phyloP scores from a whole-genome alignment of 2,797 vertebrate genomes.

The Enteromius treurensis region DNA sequence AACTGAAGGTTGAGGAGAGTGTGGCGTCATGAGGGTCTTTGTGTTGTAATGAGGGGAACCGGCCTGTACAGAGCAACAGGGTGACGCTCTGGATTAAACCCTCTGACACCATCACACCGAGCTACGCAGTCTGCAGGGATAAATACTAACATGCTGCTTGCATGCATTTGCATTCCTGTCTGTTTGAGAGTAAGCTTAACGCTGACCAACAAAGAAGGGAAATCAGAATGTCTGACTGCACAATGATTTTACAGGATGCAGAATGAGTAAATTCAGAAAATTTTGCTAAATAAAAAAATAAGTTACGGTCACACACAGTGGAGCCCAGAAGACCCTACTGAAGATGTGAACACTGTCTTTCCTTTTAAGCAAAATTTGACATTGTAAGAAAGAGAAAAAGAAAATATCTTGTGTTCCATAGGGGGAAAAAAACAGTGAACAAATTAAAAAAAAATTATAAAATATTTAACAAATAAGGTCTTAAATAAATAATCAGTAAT shows the following conservation, averaged over 20 bases:
- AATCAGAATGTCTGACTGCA: constrained; percentile 2
- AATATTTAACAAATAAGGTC: background rate
- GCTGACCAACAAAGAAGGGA: constrained; percentile 33
- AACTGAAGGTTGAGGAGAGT: constrained; percentile 64
- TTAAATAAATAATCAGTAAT: too few relatives aligned
- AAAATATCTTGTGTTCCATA: background rate
- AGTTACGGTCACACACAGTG: background rate
- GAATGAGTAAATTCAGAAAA: background rate
- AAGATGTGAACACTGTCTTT: background rate
- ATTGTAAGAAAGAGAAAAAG: background rate
- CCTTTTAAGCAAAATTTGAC: background rate
- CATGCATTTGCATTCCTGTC: constrained; percentile 43
- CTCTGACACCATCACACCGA: constrained; percentile 69
- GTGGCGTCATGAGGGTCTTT: constrained; percentile 79
- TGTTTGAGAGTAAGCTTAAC: constrained; percentile 27
- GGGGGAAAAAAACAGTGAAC: background rate
- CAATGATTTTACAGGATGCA: background rate
- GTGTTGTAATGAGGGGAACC: constrained; percentile 84
- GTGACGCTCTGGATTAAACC: constrained; percentile 81
- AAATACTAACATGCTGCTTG: constrained; percentile 43
- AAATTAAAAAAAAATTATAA: background rate
- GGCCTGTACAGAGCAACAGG: constrained; percentile 70
- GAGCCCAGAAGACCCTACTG: background rate
- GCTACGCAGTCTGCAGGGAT: constrained; percentile 5
- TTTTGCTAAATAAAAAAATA: background rate